phyloP scores from a whole-genome alignment of 2,888 invertebrate species.

The Callinectes sapidus region DNA sequence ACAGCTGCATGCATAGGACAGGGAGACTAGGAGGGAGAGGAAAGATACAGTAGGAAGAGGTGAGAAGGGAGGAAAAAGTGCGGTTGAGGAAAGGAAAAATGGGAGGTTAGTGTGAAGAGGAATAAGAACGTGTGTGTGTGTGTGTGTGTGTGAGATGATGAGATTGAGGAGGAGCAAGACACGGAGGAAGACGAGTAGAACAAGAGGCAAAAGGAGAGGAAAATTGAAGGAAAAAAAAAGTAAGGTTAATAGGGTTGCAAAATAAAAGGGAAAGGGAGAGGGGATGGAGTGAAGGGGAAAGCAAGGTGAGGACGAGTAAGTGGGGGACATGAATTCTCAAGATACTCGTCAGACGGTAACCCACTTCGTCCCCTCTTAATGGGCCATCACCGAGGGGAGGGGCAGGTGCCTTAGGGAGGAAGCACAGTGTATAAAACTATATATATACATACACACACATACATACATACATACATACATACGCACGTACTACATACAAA shows the following conservation, averaged over 20 bases:
- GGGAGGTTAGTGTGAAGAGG: background rate
- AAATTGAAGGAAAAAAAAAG: background rate
- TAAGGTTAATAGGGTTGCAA: background rate
- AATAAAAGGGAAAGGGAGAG: slow-evolving; percentile 14
- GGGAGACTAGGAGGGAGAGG: background rate
- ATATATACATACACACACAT: background rate
- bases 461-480: no score
- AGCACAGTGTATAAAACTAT: background rate
- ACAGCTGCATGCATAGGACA: background rate
- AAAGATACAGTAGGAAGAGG: background rate
- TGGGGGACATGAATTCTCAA: background rate
- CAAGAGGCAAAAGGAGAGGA: background rate
- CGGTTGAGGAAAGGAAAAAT: slow-evolving; percentile 14
- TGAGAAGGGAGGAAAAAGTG: background rate
- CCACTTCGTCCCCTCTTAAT: background rate
- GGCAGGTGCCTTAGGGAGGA: background rate
- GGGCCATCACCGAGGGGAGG: background rate
- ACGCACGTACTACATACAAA: no score
- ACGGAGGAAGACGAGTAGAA: slow-evolving; percentile 23
- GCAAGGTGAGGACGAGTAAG: background rate
- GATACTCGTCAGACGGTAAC: background rate
- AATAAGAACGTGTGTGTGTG: background rate
- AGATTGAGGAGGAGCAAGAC: slow-evolving; percentile 28
- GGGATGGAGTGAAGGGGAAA: background rate
- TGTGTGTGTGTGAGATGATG: background rate